Evolutionary conservation across 1,140 invertebrate genomes (phyloP), one percentile per base, ranked within the genome.

Genomic region (Elysia chlorotica): DNA sequence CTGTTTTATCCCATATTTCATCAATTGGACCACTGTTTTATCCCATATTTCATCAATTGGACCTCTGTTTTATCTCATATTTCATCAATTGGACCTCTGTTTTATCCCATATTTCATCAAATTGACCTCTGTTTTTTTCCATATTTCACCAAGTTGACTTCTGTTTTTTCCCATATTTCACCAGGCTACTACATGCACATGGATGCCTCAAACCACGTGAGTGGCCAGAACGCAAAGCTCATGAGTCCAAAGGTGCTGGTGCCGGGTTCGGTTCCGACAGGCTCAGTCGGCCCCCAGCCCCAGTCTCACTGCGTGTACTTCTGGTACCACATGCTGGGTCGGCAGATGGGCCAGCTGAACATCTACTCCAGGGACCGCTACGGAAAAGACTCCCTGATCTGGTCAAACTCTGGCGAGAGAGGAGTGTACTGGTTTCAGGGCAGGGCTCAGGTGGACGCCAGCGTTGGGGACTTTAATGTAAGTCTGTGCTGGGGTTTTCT

Each of bases 281-380:
- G n/a, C n/a, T n/a, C n/a, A n/a, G n/a, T n/a, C n/a, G n/a, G n/a
- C n/a, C n/a, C n/a, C n/a, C n/a, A n/a, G n/a, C n/a, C n/a, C n/a
- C 59, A 69, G 36, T 38, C 68, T 41, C 38, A 79, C n/a, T 86
- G 85, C 77, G 73, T 86, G 4, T 74, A 75, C 2, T 94, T 95
- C 84, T 95, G 90, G 89, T 92, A 89, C 79, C 93, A 94, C 79
- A 94, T 95, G 93, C 93, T 90, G 79, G 93, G 93, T 14, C 54
- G 38, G 10, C 70, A 82, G n/a, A 75, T 84, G 31, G 83, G 79
- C 31, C 37, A 23, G 28, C 78, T 87, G 1, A 81, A 81, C 62
- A 69, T 86, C 33, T 83, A 82, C 62, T 61, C 78, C 5, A 78
- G 76, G 56, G 63, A 61, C 25, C 68, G 77, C 30, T 74, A 69